phyloP scores from a whole-genome alignment of 1,140 invertebrate genomes.

The Drosophila repleta region DNA sequence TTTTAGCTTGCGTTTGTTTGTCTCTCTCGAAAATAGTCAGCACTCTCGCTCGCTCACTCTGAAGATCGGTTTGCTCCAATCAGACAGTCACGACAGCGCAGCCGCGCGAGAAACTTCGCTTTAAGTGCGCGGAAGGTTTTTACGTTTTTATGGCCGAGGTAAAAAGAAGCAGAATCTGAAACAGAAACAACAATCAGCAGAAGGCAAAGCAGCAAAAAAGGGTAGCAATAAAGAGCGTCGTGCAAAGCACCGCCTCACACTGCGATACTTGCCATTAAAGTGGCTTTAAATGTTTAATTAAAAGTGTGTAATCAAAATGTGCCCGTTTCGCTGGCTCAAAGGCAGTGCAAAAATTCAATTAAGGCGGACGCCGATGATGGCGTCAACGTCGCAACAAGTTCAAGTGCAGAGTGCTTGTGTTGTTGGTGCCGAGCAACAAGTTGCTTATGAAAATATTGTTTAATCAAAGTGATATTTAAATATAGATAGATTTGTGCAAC shows the following conservation, averaged over 20 bases:
- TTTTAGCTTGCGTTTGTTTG: not conserved
- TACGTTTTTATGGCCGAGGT: conserved; percentile 35
- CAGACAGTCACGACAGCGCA: conserved; percentile 59
- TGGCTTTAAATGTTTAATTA: conserved; percentile 38
- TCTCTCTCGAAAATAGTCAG: not conserved
- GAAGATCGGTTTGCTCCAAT: conserved; percentile 45
- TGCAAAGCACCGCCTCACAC: conserved; percentile 22
- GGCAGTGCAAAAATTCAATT: conserved; percentile 39
- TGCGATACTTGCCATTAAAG: conserved; percentile 22
- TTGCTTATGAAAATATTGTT: conserved; percentile 20
- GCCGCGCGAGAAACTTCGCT: conserved; percentile 53
- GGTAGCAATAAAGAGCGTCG: conserved; percentile 39
- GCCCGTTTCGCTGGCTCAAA: conserved; percentile 33
- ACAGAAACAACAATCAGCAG: conserved; percentile 13
- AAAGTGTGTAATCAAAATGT: conserved; percentile 45
- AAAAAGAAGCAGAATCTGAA: conserved; percentile 29
- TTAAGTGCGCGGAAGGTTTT: conserved; percentile 47
- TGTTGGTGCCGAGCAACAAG: conserved; percentile 44
- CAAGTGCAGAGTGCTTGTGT: conserved; percentile 51
- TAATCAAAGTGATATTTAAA: not conserved
- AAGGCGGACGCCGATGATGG: conserved; percentile 22
- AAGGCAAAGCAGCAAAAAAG: conserved; percentile 34
- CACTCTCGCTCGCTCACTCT: conserved; percentile 20
- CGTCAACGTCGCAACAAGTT: conserved; percentile 60
- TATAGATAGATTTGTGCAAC: not conserved